Evolutionary conservation across 92 coral and sea anemone genomes (phyloP).

Genomic region (Desmophyllum pertusum): DNA sequence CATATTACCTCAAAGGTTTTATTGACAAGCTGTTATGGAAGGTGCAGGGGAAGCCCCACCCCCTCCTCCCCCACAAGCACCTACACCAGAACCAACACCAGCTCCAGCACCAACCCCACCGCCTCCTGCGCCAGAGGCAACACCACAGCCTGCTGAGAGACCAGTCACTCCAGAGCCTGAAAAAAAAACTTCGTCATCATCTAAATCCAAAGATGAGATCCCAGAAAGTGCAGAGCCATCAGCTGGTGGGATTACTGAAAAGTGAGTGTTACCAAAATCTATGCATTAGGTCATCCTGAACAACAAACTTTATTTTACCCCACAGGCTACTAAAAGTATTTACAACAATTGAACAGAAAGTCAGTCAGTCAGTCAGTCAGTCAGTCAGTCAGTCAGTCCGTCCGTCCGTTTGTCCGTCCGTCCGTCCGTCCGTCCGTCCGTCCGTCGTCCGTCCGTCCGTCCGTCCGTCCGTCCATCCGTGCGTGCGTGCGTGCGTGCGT

Average conservation of each 20-base stretch:
- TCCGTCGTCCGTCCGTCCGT: too few relatives aligned
- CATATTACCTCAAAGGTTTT: neutral
- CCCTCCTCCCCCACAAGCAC: constrained; percentile 38
- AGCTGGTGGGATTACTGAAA: constrained; percentile 7
- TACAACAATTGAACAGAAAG: too few relatives aligned
- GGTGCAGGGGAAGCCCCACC: constrained; percentile 31
- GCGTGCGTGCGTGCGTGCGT: too few relatives aligned
- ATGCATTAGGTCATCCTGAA: too few relatives aligned
- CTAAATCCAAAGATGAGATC: constrained; percentile 12
- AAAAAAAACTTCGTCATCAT: neutral
- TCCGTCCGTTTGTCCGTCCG: too few relatives aligned
- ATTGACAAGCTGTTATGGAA: constrained; percentile 16
- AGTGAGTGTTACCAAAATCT: neutral
- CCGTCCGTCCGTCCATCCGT: too few relatives aligned
- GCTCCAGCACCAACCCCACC: constrained; percentile 34
- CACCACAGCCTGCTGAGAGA: constrained; percentile 25
- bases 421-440: too few relatives aligned
- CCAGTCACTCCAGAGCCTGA: constrained; percentile 26
- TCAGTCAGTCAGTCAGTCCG: too few relatives aligned
- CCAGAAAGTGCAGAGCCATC: constrained; percentile 24
- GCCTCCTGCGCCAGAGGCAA: constrained; percentile 1
- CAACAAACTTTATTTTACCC: too few relatives aligned
- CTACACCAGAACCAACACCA: too few relatives aligned
- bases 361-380: too few relatives aligned
- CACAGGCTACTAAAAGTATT: too few relatives aligned